phyloP scores from a whole-genome alignment of 1,140 invertebrate genomes.

The Drosophila novamexicana region DNA sequence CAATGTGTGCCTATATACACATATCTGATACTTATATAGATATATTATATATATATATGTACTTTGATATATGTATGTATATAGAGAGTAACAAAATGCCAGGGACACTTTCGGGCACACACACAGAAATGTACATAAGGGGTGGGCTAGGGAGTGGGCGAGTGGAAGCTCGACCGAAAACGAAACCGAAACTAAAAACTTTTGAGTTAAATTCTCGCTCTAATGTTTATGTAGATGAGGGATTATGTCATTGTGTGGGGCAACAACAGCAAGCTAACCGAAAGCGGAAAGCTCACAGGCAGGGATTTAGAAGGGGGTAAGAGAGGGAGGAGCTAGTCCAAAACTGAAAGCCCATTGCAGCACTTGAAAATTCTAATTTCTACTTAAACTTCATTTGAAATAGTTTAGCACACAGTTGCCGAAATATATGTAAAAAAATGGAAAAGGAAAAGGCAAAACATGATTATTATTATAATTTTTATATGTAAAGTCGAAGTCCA shows the following conservation, averaged over 20 bases:
- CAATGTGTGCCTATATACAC: constrained; percentile 7
- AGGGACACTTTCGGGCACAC: constrained; percentile 61
- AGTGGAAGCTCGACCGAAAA: constrained; percentile 67
- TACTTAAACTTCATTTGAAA: constrained; percentile 79
- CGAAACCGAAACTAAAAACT: constrained; percentile 83
- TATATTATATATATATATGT: constrained; percentile 28
- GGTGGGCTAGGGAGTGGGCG: neutral
- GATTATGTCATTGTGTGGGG: constrained; percentile 78
- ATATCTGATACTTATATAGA: constrained; percentile 37
- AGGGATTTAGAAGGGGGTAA: neutral
- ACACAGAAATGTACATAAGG: constrained; percentile 20
- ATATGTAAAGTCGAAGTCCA: constrained; percentile 2
- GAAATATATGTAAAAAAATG: constrained; percentile 54
- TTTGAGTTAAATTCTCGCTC: constrained; percentile 81
- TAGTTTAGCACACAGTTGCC: constrained; percentile 64
- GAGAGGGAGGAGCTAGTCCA: constrained; percentile 3
- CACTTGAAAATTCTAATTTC: constrained; percentile 83
- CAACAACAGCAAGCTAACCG: constrained; percentile 37
- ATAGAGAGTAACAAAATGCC: constrained; percentile 61
- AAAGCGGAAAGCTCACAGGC: constrained; percentile 10
- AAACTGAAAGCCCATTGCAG: constrained; percentile 64
- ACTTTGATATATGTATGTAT: constrained; percentile 13
- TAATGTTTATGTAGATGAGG: constrained; percentile 83
- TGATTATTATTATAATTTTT: constrained; percentile 44
- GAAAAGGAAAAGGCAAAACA: constrained; percentile 60